Base-by-base conservation (phyloP, 2,113 vertebrate species). In the Synchiropus splendidus region DNA sequence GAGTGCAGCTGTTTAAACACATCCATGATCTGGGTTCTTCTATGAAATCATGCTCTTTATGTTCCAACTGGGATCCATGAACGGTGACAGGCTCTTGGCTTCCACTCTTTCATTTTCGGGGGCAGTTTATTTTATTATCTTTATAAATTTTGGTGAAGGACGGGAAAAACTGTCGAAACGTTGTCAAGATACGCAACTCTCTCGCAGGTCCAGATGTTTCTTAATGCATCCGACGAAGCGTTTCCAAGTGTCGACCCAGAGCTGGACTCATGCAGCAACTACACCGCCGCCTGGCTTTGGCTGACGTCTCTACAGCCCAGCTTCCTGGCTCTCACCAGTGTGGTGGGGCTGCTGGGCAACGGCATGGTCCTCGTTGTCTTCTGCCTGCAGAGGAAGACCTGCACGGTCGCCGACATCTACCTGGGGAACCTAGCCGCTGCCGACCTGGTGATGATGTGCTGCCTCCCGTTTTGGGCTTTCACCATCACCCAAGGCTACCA, bases 391-490 rank as follows among this genome's bases (percentile, higher is more conserved):
- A 93, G 87, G 67, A 92, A 84, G 54, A 53, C 70, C 4, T 92
- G 92, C 79, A 92, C 92, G 0, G 90, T 97, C 55, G 89, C 95
- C 0, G 95, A 99, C 73, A 86, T 97, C 78, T 98, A 94, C 71
- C 53, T 99, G 45, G 86, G 87, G 44, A 99, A 93, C 59, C 77
- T 92, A 66, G 92, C 92, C 0, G 63, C 73, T 1, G 88, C 93
- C 0, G 95, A 99, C 73, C 73, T 99, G 0, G n/a, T 96, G 45
- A 43, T 97, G 34, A 64, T 90, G 42, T 85, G 58, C 4, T 85
- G 76, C 45, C 77, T 99, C 46, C 92, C 94, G 18, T 96, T 99
- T 77, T 99, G 94, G 94, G 94, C 89, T 17, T 43, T 89, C 54
- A 87, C 85, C 51, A 78, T 89, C 8, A 62, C 75, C 61, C 85